Evolutionary conservation across 64 coral and sea anemone genomes (phyloP), one percentile per base, ranked within the genome.

Genomic region (Montipora capricornis): DNA sequence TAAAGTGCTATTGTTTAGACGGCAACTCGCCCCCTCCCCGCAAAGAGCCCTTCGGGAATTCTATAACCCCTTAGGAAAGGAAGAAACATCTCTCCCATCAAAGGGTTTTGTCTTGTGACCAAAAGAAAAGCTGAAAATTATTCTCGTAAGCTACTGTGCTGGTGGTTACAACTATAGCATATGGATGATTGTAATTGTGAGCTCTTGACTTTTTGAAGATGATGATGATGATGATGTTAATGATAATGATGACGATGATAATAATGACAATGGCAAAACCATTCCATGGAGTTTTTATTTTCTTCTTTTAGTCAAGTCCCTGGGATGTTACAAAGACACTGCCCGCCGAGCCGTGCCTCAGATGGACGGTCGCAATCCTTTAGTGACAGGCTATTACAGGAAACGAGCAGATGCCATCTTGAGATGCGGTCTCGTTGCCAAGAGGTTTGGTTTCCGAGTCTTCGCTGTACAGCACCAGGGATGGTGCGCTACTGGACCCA

Each of bases 401-500:
- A 49, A 19, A 49, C 48, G 71, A 71, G 53, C 16, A 16, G 74
- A 87, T 49, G 82, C 91, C 55, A 88, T 93, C 20, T 4, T 69
- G n/a, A 93, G 87, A 79, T 93, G 91, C 53, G 91, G 82, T 3
- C n/a, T 87, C 1, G 74, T 59, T 50, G 74, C 83, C 61, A 11
- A 16, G 19, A 47, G 52, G 51, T 47, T 58, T 50, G 57, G 91
- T 50, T 87, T 66, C 19, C 87, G 67, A 67, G 91, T 59, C 2
- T 93, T 93, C 20, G 91, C 91, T 52, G 44, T 93, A 0, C 91
- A 93, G 22, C 74, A 93, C 68, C 73, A 73, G 61, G 91, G 91
- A 77, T 80, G 77, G 82, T 93, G 91, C 37, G 73, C 77, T 64
- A 78, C 84, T 52, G 59, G 82, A 49, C 82, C 82, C 1, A 86